Conservation (phyloP, 2,888 invertebrate genomes). For the Cheilosia vernalis region DNA sequence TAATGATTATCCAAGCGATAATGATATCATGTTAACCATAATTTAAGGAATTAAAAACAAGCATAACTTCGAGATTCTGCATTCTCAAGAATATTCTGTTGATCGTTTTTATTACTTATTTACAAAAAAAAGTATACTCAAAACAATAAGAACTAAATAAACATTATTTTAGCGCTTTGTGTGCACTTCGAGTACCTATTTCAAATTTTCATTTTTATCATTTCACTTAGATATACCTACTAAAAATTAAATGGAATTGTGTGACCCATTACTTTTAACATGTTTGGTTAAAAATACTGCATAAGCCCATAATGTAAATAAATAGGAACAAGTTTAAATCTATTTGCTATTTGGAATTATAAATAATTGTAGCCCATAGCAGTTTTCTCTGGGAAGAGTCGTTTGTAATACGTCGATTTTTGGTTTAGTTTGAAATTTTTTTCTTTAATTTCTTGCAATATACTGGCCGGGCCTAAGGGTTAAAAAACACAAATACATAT, state of each 20-base stretch:
- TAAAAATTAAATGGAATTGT: slow-evolving; percentile 43
- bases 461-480: slow-evolving; percentile 60
- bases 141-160: slow-evolving; percentile 8
- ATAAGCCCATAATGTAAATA: slow-evolving; percentile 66
- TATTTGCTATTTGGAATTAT: slow-evolving; percentile 60
- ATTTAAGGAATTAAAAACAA: no score
- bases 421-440: no score
- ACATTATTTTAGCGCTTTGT: slow-evolving; percentile 15
- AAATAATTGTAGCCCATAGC: slow-evolving; percentile 42
- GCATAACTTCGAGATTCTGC: no score
- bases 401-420: no score
- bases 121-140: slow-evolving; percentile 33
- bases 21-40: no score
- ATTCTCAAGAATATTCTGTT: background rate
- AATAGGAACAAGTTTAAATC: slow-evolving; percentile 72
- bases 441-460: slow-evolving; percentile 47
- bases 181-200: slow-evolving; percentile 5
- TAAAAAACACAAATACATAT: slow-evolving; percentile 11
- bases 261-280: slow-evolving; percentile 36
- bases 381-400: slow-evolving; percentile 47
- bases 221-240: slow-evolving; percentile 19
- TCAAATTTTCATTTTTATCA: slow-evolving; percentile 33
- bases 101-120: slow-evolving; percentile 29
- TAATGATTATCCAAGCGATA: no score
- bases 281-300: slow-evolving; percentile 52